Evolutionary conservation across 2,113 vertebrate genomes (phyloP), one percentile per base, ranked within the genome.

Genomic region (Otolemur garnettii): DNA sequence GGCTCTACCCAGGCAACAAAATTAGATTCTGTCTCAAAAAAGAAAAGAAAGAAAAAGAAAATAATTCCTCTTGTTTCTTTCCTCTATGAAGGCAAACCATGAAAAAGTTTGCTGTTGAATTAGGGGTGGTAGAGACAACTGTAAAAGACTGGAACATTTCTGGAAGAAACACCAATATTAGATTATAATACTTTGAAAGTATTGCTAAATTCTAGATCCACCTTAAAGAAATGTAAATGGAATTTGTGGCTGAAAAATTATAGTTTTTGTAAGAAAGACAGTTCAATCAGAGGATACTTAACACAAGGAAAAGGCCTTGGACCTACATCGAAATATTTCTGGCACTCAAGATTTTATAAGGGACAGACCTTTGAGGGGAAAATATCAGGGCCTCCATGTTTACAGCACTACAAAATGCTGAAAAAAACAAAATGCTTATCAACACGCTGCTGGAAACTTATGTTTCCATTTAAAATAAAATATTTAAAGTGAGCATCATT

Each of bases 401-500:
- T 26, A 87, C 26, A 88, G 30, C 8, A 50, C 10, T 15, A 80
- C 69, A 21, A 28, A 38, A 38, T 38, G 14, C 18, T 28, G 12
- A 53, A 90, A 90, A 90, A 91, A 77, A 4, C 50, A 90, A 93
- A 90, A 94, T 55, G 77, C 33, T n/a, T 17, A 42, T 28, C 45
- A 68, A 92, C 13, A 24, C 6, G 33, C 3, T 59, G 53, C 26
- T 83, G 78, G 21, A 79, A 85, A 71, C 90, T 38, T 14, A 50
- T 12, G 53, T 28, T 80, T 87, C 64, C 81, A 75, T 66, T 87
- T 79, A 68, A 78, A 96, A 89, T 53, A 87, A 87, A 86, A 80
- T 19, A n/a, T 64, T 38, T 95, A 69, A 72, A 30, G 22, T 26
- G 21, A 71, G 45, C n/a, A 42, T 91, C 55, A 57, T 53, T 86